Conservation (phyloP, 1,140 invertebrate species). For the Ceratina japonica region DNA sequence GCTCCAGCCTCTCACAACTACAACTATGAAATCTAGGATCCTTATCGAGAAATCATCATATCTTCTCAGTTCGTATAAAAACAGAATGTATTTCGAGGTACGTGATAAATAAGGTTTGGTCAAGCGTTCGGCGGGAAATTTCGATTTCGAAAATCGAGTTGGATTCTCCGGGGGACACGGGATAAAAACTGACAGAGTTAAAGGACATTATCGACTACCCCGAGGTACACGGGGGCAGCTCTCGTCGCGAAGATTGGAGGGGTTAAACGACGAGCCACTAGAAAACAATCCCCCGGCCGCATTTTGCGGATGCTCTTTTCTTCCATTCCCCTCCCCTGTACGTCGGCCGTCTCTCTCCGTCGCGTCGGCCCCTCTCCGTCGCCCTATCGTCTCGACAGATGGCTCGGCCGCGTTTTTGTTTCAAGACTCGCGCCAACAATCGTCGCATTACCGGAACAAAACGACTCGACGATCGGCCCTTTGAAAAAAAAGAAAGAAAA, state of each 20-base stretch:
- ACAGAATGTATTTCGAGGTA: too few species aligned
- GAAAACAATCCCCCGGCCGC: slow-evolving; percentile 73
- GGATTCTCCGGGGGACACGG: slow-evolving; percentile 8
- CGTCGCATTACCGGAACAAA: slow-evolving; percentile 77
- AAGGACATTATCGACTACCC: slow-evolving; percentile 57
- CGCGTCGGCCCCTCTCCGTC: slow-evolving; percentile 56
- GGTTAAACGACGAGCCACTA: slow-evolving; percentile 79
- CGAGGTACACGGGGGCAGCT: slow-evolving; percentile 23
- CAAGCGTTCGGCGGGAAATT: not conserved
- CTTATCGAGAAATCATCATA: too few species aligned
- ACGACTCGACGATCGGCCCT: slow-evolving; percentile 73
- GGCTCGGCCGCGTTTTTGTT: slow-evolving; percentile 77
- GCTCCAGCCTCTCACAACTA: not conserved
- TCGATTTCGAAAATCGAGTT: not conserved
- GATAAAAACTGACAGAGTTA: slow-evolving; percentile 36
- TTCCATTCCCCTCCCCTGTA: slow-evolving; percentile 57
- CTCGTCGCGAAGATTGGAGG: slow-evolving; percentile 62
- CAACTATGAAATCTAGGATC: not conserved
- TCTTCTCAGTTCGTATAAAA: not conserved
- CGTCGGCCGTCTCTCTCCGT: slow-evolving; percentile 39
- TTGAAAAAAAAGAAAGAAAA: slow-evolving; percentile 46
- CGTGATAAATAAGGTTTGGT: not conserved
- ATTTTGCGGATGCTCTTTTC: slow-evolving; percentile 73
- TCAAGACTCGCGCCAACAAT: slow-evolving; percentile 76
- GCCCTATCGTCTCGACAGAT: slow-evolving; percentile 71